Base-by-base conservation (phyloP, 2,888 invertebrate genomes). In the Acronicta psi region DNA sequence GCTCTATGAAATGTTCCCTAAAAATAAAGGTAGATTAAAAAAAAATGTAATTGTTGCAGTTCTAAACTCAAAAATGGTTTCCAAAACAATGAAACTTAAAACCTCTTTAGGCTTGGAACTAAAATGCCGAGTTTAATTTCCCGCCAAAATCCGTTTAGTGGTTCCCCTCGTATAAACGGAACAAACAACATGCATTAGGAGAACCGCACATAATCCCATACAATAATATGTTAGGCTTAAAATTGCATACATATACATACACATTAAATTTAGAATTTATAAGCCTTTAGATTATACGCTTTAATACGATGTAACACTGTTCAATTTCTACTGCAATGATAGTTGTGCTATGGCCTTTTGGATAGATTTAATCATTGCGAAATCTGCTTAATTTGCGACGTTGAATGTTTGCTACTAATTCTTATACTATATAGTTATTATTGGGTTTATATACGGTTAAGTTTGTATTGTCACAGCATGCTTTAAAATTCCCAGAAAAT, bases 131-230 rank as follows among this genome's bases (percentile, higher is more conserved):
- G 62, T 37, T 18, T 50, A 53, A 73, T 69, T 68, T 53, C 29
- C 38, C 36, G 20, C 25, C 17, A 9, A 18, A 77, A 73, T 77
- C 73, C 57, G 77, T 69, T 73, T 60, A 69, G 77, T 47, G 77
- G 74, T 65, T 11, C 0, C 44, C 16, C 50, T 31, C 42, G 42
- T 40, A 56, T 20, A 36, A 37, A 25, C 37, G 29, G 23, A 57
- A 73, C 73, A 76, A 58, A 65, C 55, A 65, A 45, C 49, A 45
- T 62, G 37, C 77, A 77, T 69, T 69, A 69, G 52, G 20, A 47
- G 40, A 7, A n/a, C 8, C 34, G n/a, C 7, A 3, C 43, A 37
- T 59, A 62, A 73, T 18, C 54, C 54, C 25, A n/a, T 14, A 16
- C 5, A 34, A n/a, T 41, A 18, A 8, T 9, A 37, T 25, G 5